These are phyloP conservation scores for Glossosoma conforme DNA, from an alignment of 1,140 invertebrate species.

Conservation along the genomic window DNA sequence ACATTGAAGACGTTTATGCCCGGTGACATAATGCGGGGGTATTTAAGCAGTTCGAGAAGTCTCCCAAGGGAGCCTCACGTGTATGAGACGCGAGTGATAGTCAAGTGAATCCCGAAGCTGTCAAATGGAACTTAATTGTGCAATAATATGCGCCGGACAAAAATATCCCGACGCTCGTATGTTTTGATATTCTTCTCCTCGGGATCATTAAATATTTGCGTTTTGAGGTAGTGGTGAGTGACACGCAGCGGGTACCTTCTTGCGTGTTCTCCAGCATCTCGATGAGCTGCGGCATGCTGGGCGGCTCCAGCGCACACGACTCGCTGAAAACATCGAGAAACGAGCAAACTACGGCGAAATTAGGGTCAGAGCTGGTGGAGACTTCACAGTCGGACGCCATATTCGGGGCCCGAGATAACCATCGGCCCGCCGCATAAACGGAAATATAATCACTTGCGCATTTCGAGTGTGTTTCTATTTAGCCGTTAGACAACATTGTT, in stretches of 20 bases:
- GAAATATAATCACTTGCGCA: constrained; percentile 10
- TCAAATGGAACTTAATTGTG: no score
- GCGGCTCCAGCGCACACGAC: constrained; percentile 68
- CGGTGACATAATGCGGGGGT: no score
- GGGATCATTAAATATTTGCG: background rate
- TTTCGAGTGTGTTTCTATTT: constrained; percentile 37
- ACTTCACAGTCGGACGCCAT: constrained; percentile 81
- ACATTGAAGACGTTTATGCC: no score
- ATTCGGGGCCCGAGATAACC: constrained; percentile 48
- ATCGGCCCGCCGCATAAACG: constrained; percentile 12
- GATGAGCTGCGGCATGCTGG: constrained; percentile 77
- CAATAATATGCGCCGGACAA: no score
- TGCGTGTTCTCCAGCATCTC: constrained; percentile 82
- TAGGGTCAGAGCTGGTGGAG: constrained; percentile 87
- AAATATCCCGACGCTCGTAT: no score
- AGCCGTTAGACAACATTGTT: constrained; percentile 39
- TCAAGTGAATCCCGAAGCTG: no score
- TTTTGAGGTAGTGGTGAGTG: background rate
- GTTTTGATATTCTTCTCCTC: no score
- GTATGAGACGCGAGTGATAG: no score
- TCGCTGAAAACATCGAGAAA: constrained; percentile 86
- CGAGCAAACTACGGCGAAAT: constrained; percentile 93
- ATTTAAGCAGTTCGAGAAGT: no score
- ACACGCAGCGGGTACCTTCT: constrained; percentile 60
- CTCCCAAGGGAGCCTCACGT: no score